Evolutionary conservation across 1,140 invertebrate genomes (phyloP).

Genomic region (Antheraea pernyi): DNA sequence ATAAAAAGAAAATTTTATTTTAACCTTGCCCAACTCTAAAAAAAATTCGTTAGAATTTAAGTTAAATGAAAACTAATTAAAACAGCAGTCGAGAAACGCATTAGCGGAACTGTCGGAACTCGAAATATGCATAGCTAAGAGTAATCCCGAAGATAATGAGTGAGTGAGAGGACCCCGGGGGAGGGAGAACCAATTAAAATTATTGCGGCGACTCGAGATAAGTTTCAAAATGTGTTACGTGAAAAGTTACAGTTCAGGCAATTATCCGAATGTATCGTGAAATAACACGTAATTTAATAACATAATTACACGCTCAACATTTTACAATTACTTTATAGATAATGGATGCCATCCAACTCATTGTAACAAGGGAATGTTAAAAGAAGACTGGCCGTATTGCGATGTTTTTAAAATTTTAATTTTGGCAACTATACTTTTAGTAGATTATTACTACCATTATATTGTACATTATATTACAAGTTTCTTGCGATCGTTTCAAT

Average conservation of each 20-base stretch:
- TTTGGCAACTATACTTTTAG: no score
- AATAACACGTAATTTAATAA: not conserved
- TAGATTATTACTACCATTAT: no score
- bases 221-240: not conserved
- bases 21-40: not conserved
- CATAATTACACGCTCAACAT: no score
- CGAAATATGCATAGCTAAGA: constrained; percentile 16
- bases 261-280: not conserved
- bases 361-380: no score
- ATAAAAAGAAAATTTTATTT: no score
- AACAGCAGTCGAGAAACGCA: constrained; percentile 12
- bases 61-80: constrained; percentile 15
- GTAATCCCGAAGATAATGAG: constrained; percentile 14
- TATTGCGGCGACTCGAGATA: constrained; percentile 13
- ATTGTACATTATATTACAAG: no score
- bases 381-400: no score
- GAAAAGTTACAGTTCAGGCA: not conserved
- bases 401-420: no score
- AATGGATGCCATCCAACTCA: no score
- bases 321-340: no score
- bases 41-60: not conserved
- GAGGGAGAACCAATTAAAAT: constrained; percentile 17
- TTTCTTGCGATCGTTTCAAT: no score
- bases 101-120: constrained; percentile 11
- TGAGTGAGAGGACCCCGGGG: constrained; percentile 8